Evolutionary conservation across 2,113 vertebrate genomes (phyloP).

Genomic region (zebrafish (Danio rerio)): DNA sequence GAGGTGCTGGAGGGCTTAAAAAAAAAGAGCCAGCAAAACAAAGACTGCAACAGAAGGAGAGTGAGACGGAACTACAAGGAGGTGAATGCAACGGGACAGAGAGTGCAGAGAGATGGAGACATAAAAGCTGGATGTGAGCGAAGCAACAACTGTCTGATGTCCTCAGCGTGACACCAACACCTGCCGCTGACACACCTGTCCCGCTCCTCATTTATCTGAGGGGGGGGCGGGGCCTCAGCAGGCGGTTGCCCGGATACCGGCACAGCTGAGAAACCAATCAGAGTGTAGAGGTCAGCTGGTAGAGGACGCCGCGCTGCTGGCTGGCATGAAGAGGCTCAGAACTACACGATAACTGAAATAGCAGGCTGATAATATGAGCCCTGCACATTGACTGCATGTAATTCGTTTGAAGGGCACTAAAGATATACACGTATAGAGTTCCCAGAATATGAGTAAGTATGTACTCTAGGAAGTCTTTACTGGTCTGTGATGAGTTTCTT

Average conservation of each 20-base stretch:
- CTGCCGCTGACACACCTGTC: slow-evolving; percentile 39
- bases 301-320: neutral
- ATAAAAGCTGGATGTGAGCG: neutral
- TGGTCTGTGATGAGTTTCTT: neutral
- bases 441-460: neutral
- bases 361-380: neutral
- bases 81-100: neutral
- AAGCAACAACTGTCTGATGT: slow-evolving; percentile 32
- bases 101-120: neutral
- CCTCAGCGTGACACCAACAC: slow-evolving; percentile 38
- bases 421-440: neutral
- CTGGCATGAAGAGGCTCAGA: slow-evolving; percentile 16
- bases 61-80: neutral
- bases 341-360: neutral
- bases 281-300: slow-evolving; percentile 37
- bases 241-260: slow-evolving; percentile 11
- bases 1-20: slow-evolving; percentile 1
- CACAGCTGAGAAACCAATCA: slow-evolving; percentile 34
- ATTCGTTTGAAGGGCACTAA: slow-evolving; percentile 11
- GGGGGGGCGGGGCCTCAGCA: slow-evolving; percentile 13
- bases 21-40: neutral
- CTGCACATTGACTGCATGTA: neutral
- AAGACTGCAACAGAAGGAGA: slow-evolving; percentile 16
- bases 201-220: slow-evolving; percentile 21
- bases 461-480: neutral